Percentiles rank a stretch among this genome's conserved stretches.
Evolutionary conservation across 2,797 vertebrate species (phyloP).

Genomic region (Darevskia mixta): DNA sequence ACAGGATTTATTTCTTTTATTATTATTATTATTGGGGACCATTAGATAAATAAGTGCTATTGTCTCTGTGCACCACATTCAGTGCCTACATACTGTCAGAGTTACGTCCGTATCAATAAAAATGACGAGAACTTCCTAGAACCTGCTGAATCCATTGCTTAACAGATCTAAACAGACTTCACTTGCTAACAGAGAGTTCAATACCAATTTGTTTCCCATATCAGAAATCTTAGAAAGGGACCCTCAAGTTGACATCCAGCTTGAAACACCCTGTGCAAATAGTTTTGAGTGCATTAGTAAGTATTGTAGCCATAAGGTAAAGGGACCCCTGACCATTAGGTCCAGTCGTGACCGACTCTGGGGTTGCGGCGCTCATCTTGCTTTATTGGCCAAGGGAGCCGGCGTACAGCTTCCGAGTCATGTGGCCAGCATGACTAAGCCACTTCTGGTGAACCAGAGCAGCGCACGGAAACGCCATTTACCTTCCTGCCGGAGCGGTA

Average conservation of each 20-base stretch:
- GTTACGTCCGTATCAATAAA: not conserved
- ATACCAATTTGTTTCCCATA: not conserved
- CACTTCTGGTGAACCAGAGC: too few species aligned
- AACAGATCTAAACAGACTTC: not conserved
- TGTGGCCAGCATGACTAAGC: too few species aligned
- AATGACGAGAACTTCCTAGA: not conserved
- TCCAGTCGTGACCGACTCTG: too few species aligned
- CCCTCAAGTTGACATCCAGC: not conserved
- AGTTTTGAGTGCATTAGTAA: not conserved
- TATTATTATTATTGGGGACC: not conserved
- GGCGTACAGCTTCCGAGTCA: too few species aligned
- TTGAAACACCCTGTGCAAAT: not conserved
- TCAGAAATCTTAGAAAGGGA: not conserved
- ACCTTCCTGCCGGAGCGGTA: too few species aligned
- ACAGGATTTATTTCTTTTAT: not conserved
- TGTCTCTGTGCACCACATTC: not conserved
- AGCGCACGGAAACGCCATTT: too few species aligned
- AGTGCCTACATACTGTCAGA: not conserved
- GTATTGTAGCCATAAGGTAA: not conserved
- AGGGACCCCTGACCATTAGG: too few species aligned
- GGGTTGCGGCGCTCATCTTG: too few species aligned
- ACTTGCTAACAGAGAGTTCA: not conserved
- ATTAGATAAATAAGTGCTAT: slow-evolving; percentile 2
- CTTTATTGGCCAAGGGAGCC: too few species aligned
- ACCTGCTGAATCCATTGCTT: not conserved